Evolutionary conservation across 2,888 invertebrate species (phyloP), one percentile per base, ranked within the genome.

Genomic region (Dione vanillae): DNA sequence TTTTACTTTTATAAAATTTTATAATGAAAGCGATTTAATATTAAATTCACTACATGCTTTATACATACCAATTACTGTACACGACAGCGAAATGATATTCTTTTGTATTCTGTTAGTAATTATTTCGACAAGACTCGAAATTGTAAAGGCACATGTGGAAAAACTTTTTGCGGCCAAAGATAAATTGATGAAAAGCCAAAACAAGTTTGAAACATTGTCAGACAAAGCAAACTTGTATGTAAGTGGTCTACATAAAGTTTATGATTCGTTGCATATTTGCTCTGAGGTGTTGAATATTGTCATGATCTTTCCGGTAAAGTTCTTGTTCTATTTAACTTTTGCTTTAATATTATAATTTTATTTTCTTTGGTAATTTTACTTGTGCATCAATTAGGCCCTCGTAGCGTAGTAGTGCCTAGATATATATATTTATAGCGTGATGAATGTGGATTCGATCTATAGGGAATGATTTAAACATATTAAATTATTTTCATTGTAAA

Each of bases 221-320:
- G 80, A 84, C 40, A 87, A 86, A 74, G 75, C 74, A 12, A 74
- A 80, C 45, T 78, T 87, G 19, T 84, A 88, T 75, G 79, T 85
- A 43, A 81, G 75, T 74, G 80, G 84, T 59, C 76, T 90, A 72
- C 88, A 89, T 69, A 80, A 77, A 73, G 81, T 81, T 14, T 90
- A 89, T 73, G 90, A 88, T 73, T 76, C 83, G 67, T 77, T 90
- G 71, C 85, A 90, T 75, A 83, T 83, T 71, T 87, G 85, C 72
- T 81, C 86, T 2, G 82, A 83, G 51, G 80, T 85, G 76, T 80
- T 90, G 1, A 89, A 89, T 77, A 79, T 79, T 10, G 77, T 84
- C 37, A 87, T 90, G 85, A 83, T 81, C 77, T 78, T 88, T 49
- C 83, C 86, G 78, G 89, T 90, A 81, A 79, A 41, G n/a, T 19